These are phyloP conservation scores for Tridacna crocea DNA, from an alignment of 2,888 invertebrate species.

Conservation along the genomic window DNA sequence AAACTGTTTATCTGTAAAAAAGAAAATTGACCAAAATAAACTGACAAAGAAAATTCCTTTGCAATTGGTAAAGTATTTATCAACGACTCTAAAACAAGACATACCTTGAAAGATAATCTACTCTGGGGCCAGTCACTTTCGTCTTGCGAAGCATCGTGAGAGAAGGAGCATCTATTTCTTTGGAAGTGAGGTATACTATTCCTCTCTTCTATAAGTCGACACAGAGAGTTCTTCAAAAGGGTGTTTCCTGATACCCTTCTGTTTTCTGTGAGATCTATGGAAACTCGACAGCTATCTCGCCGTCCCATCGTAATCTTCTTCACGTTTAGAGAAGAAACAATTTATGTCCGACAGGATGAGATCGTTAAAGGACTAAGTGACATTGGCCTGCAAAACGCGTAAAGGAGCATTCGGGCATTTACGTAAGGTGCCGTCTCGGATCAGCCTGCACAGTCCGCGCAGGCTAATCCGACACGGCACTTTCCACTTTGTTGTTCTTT, in stretches of 20 bases:
- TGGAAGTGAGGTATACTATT: slow-evolving; percentile 11
- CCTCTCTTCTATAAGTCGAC: slow-evolving; percentile 10
- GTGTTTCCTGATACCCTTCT: slow-evolving; percentile 11
- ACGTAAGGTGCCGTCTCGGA: too few relatives aligned
- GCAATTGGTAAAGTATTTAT: too few relatives aligned
- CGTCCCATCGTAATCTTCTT: not conserved
- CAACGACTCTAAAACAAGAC: too few relatives aligned
- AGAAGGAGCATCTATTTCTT: slow-evolving; percentile 8
- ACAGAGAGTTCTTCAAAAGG: slow-evolving; percentile 16
- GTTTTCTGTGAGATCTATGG: not conserved
- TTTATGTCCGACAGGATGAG: not conserved
- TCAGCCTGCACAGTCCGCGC: too few relatives aligned
- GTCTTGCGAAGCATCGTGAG: not conserved
- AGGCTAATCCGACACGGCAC: too few relatives aligned
- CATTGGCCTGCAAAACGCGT: too few relatives aligned
- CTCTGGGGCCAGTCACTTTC: slow-evolving; percentile 6
- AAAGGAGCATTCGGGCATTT: too few relatives aligned
- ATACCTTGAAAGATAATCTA: slow-evolving; percentile 6
- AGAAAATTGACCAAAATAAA: too few relatives aligned
- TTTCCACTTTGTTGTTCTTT: too few relatives aligned
- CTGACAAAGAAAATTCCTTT: too few relatives aligned
- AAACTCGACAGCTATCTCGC: not conserved
- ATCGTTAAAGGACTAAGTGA: not conserved
- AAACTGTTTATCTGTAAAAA: too few relatives aligned
- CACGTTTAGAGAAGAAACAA: not conserved